Evolutionary conservation across 2,797 vertebrate species (phyloP), one percentile per base, ranked within the genome.

Genomic region (Brotogeris chrysoptera): DNA sequence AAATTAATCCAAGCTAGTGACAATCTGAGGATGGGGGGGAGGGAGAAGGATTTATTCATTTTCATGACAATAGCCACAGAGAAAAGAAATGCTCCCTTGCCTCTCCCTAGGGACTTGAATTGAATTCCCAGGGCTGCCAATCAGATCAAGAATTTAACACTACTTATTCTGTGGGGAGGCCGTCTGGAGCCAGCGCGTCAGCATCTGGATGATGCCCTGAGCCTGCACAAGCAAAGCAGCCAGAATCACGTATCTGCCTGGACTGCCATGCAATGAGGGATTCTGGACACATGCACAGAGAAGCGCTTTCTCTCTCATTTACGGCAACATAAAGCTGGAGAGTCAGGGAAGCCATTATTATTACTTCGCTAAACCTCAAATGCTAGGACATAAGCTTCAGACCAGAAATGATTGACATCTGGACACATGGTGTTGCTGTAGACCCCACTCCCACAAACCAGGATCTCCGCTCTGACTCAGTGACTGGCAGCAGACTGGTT

Each of bases 91-190:
- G 81, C 82, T 90, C 80, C 91, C 80, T 81, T 94, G 90, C 64
- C 41, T 95, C 85, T 94, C 95, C 82, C 80, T 27, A 32, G 96
- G 82, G 96, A 95, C 86, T 46, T 88, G 88, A 94, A 88, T 91
- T 91, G 94, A 96, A 97, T 97, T 96, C 96, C 88, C 96, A 86
- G 53, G 82, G 92, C 96, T 97, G 96, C 95, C 96, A 97, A 97
- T 97, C 97, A 97, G 94, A 96, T 93, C 90, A 89, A 87, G 88
- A 97, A 95, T 96, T 91, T 89, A 95, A 94, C 87, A 92, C 80
- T 70, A 89, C 94, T 90, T 94, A 95, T 97, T 95, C 94, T 90
- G 90, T 77, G 82, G 93, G 90, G 93, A 97, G 89, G 84, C 72
- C 88, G 92, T 55, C 92, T 95, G 93, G 86, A 97, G 91, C 91